phyloP scores from a whole-genome alignment of 2,888 invertebrate species.

The Galeopsomyia nigrocyanea region DNA sequence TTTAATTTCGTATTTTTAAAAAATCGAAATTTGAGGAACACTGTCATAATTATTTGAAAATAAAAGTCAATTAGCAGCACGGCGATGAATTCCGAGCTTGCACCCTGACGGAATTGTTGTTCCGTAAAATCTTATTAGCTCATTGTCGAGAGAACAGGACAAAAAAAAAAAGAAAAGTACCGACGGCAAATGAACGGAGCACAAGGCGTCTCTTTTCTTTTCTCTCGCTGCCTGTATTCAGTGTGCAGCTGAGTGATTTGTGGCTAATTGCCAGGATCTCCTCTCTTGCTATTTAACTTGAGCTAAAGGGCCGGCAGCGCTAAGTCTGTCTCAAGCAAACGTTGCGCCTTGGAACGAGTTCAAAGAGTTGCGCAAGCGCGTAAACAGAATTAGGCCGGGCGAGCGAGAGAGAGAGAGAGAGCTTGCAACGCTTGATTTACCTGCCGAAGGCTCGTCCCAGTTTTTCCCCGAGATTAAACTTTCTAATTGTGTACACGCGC shows the following conservation, averaged over 20 bases:
- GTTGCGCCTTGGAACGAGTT: constrained; percentile 26
- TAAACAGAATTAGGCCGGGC: constrained; percentile 29
- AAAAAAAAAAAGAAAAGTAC: background rate
- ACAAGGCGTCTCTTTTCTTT: background rate
- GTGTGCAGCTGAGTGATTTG: constrained; percentile 51
- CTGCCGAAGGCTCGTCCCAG: background rate
- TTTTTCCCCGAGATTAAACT: no score
- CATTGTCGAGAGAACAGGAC: background rate
- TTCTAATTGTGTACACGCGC: no score
- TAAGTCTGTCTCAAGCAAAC: constrained; percentile 22
- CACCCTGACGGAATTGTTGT: no score
- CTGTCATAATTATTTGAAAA: no score
- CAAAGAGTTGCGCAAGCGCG: constrained; percentile 15
- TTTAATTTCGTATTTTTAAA: no score
- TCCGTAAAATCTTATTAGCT: constrained; percentile 17
- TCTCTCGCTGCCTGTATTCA: background rate
- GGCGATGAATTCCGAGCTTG: no score
- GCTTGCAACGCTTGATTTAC: constrained; percentile 22
- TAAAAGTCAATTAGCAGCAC: no score
- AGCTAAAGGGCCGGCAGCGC: background rate
- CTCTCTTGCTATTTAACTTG: constrained; percentile 49
- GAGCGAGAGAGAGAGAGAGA: background rate
- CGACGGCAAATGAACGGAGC: background rate
- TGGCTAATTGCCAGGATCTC: constrained; percentile 56
- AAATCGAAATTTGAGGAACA: no score